Conservation (phyloP, 2,113 vertebrate species). For the Barbus barbus region DNA sequence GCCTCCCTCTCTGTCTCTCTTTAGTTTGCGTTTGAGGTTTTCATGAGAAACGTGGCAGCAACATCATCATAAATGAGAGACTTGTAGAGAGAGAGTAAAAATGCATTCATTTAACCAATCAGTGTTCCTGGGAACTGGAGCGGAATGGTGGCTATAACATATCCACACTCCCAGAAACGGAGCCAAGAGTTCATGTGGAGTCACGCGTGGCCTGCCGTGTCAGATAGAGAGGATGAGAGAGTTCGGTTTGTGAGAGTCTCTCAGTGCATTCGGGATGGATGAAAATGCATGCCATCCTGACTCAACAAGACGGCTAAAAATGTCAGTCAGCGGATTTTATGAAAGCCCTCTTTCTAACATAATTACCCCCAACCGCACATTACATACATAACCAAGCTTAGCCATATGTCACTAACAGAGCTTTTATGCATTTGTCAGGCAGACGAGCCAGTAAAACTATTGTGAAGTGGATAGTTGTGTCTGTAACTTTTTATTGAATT, state of each 20-base stretch:
- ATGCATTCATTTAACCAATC: constrained; percentile 58
- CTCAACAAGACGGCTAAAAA: background rate
- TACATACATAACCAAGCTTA: background rate
- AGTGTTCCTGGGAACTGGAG: constrained; percentile 59
- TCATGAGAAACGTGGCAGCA: constrained; percentile 35
- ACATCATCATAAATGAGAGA: constrained; percentile 49
- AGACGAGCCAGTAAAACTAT: background rate
- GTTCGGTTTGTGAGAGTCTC: background rate
- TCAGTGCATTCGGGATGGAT: background rate
- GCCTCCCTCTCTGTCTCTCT: constrained; percentile 31
- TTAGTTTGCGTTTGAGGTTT: constrained; percentile 1
- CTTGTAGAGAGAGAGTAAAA: constrained; percentile 11
- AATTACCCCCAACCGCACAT: background rate
- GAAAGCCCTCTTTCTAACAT: too few species aligned
- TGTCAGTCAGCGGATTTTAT: background rate
- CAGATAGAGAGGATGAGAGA: constrained; percentile 14
- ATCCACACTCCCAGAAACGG: constrained; percentile 56
- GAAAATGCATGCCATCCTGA: background rate
- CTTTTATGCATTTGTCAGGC: background rate
- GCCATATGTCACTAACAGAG: background rate
- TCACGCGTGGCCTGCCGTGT: constrained; percentile 54
- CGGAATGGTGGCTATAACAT: constrained; percentile 58
- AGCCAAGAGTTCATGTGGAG: constrained; percentile 59
- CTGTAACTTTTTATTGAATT: background rate
- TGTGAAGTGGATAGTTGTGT: background rate